These are phyloP conservation scores for Norana najaformis DNA, from an alignment of 2,888 invertebrate genomes.

Conservation along the genomic window DNA sequence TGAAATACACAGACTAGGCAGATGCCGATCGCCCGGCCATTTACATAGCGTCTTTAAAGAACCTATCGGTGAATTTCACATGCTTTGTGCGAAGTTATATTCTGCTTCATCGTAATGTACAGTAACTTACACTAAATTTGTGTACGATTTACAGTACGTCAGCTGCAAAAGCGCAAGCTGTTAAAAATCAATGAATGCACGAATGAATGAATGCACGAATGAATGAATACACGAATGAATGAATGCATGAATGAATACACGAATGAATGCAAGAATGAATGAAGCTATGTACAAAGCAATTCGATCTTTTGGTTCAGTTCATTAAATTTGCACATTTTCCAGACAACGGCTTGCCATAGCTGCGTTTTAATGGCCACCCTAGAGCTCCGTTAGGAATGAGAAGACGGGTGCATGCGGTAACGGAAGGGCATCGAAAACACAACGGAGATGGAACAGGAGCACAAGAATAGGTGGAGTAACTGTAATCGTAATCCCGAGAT, in stretches of 20 bases:
- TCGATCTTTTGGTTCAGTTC: background rate
- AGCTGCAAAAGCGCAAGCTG: background rate
- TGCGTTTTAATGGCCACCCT: background rate
- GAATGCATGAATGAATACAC: background rate
- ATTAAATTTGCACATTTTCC: background rate
- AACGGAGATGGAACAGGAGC: background rate
- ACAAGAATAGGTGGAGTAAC: background rate
- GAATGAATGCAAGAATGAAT: background rate
- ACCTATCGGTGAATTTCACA: background rate
- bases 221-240: background rate
- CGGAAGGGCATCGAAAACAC: background rate
- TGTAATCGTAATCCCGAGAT: no score
- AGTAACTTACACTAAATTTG: background rate
- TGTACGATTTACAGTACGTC: background rate
- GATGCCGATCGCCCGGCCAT: no score
- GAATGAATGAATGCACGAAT: background rate
- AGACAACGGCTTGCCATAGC: background rate
- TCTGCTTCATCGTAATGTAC: background rate
- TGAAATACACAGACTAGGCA: no score
- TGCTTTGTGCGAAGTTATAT: background rate
- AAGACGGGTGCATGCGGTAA: no score
- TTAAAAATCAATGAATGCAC: background rate
- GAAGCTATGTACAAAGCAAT: background rate
- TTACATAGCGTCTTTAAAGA: background rate
- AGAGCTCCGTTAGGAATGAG: no score